These are phyloP conservation scores for Scelioninae gen. 1 DNA, from an alignment of 2,888 invertebrate genomes.

Conservation along the genomic window DNA sequence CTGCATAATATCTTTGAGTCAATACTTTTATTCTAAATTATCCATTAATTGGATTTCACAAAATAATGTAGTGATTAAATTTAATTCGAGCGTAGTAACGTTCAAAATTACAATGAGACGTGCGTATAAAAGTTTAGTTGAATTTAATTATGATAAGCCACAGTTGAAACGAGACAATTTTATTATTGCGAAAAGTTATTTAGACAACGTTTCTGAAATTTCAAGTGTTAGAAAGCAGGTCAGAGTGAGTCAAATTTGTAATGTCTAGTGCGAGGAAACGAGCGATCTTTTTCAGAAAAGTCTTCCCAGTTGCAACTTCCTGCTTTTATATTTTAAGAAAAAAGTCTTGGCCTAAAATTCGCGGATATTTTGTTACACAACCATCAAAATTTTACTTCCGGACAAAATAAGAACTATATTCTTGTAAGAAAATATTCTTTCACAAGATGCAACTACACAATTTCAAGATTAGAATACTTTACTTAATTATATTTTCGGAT, in stretches of 20 bases:
- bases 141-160: conserved; percentile 39
- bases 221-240: conserved; percentile 25
- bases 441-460: not conserved
- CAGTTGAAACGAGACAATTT: conserved; percentile 27
- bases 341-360: conserved; percentile 13
- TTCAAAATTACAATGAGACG: conserved; percentile 31
- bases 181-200: conserved; percentile 38
- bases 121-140: conserved; percentile 22
- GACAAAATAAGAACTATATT: not conserved
- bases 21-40: conserved; percentile 52
- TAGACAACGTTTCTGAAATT: conserved; percentile 42
- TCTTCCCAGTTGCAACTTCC: conserved; percentile 12
- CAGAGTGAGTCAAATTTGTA: conserved; percentile 33
- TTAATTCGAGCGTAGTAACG: conserved; percentile 19
- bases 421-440: not conserved
- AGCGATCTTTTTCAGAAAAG: conserved; percentile 26
- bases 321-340: conserved; percentile 25
- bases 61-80: conserved; percentile 40
- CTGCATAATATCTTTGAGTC: conserved; percentile 29
- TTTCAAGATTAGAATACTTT: no score
- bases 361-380: not conserved
- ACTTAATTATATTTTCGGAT: no score
- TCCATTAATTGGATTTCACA: conserved; percentile 27
- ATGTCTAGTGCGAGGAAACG: conserved; percentile 17
- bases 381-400: not conserved